phyloP scores from a whole-genome alignment of 2,888 invertebrate genomes.

The Caenorhabditis doughertyi region DNA sequence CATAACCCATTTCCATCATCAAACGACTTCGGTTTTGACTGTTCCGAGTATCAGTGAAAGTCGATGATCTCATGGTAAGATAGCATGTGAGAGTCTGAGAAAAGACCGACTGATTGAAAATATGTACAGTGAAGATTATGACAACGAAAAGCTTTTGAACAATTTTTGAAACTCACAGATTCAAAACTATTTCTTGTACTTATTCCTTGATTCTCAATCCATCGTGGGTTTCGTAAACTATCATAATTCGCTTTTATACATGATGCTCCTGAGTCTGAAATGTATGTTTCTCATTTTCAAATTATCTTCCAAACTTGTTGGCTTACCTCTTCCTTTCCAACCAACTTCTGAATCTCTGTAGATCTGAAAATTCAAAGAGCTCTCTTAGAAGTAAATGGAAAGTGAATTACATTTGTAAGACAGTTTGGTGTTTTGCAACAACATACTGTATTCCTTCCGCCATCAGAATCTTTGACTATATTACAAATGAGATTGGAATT shows the following conservation, averaged over 20 bases:
- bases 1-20: constrained; percentile 21
- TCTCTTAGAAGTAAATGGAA: background rate
- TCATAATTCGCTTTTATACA: constrained; percentile 10
- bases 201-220: background rate
- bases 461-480: background rate
- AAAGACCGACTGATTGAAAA: too few relatives aligned
- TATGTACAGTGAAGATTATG: too few relatives aligned
- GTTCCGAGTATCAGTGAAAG: background rate
- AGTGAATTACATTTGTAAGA: constrained; percentile 3
- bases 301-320: background rate
- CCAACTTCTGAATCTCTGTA: constrained; percentile 28
- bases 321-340: constrained; percentile 1
- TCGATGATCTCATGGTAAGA: constrained; percentile 1
- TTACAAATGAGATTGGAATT: background rate
- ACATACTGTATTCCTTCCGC: constrained; percentile 18
- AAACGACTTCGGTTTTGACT: background rate
- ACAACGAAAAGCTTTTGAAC: background rate
- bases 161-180: background rate
- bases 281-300: background rate
- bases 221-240: constrained; percentile 5
- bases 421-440: constrained; percentile 23
- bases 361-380: constrained; percentile 7
- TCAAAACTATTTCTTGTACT: background rate
- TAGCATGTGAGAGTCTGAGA: background rate
- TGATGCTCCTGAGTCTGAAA: background rate